Evolutionary conservation across 1,140 invertebrate genomes (phyloP), one percentile per base, ranked within the genome.

Genomic region (Drosophila bocqueti): DNA sequence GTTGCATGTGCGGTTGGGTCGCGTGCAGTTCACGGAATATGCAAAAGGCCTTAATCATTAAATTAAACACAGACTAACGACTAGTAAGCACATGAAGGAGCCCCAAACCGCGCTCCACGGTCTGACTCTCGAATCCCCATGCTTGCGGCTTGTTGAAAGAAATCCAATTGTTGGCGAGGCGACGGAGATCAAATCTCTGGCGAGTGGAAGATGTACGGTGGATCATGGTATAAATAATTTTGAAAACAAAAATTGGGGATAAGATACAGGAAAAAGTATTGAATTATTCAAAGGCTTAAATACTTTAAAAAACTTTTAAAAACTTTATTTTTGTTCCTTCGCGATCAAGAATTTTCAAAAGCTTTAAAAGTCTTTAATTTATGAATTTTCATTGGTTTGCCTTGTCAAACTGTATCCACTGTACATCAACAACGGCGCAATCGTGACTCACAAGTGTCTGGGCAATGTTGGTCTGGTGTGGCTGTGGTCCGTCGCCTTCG

Each of bases 401-500:
- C 1, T 26, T 40, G 4, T 11, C 21, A 49, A 34, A 24, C n/a
- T 15, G 6, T 57, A 21, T 36, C 42, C 43, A 50, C 69, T 69
- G 75, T 58, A 60, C 34, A 43, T 68, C 47, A 42, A 38, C 38
- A 45, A 31, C 21, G 21, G 38, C 42, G 9, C 45, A 15, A 46
- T 71, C 43, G 87, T 89, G 84, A 89, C 69, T 89, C 84, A 89
- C 74, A 81, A 67, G 60, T 69, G 61, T 73, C 64, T 63, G 61
- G 67, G 40, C 66, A 66, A 43, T 47, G 40, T 40, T 42, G 46
- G 63, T 43, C 36, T 65, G 68, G 54, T 55, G 54, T 24, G 21
- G 34, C 65, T 72, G 26, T 58, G 50, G 42, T 72, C 50, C 50
- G 63, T 55, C 34, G 42, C 21, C 47, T 31, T 46, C 34, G 64